A percentile compares a stretch with the other conserved stretches of the same genome.
phyloP scores from a whole-genome alignment of 1,140 invertebrate genomes.

The Drosophila baimaii region DNA sequence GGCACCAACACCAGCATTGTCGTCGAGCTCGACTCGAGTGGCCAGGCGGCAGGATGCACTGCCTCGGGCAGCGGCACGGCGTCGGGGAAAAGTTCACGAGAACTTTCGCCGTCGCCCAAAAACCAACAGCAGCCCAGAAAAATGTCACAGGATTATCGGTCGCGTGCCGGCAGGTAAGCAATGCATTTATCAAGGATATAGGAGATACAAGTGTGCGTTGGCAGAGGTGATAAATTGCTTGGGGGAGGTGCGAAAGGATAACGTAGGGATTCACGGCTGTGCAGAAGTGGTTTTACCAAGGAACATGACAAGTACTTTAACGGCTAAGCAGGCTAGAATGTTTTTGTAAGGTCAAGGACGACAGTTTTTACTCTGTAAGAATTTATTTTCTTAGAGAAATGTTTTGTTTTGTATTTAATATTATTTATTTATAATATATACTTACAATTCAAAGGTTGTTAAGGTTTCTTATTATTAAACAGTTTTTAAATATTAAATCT shows the following conservation, averaged over 20 bases:
- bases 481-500: no score
- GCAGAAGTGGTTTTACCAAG: neutral
- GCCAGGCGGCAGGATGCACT: conserved; percentile 27
- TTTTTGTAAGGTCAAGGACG: neutral
- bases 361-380: no score
- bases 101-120: conserved; percentile 83
- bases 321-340: neutral
- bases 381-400: neutral
- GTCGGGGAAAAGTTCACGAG: conserved; percentile 78
- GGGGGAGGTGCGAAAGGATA: conserved; percentile 18
- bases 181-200: conserved; percentile 43
- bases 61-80: conserved; percentile 69
- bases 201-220: conserved; percentile 2
- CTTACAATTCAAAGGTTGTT: no score
- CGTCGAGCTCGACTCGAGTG: conserved; percentile 64
- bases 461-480: no score
- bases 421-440: neutral
- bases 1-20: conserved; percentile 74
- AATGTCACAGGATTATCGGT: conserved; percentile 82
- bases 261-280: conserved; percentile 2
- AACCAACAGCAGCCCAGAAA: conserved; percentile 79
- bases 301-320: conserved; percentile 2
- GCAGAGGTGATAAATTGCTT: conserved; percentile 23
- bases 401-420: neutral
- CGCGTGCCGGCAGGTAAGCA: conserved; percentile 76